Percentiles rank a stretch among this genome's conserved stretches.
phyloP scores from a whole-genome alignment of 2,888 invertebrate genomes.

The Malthinus flaveolus region DNA sequence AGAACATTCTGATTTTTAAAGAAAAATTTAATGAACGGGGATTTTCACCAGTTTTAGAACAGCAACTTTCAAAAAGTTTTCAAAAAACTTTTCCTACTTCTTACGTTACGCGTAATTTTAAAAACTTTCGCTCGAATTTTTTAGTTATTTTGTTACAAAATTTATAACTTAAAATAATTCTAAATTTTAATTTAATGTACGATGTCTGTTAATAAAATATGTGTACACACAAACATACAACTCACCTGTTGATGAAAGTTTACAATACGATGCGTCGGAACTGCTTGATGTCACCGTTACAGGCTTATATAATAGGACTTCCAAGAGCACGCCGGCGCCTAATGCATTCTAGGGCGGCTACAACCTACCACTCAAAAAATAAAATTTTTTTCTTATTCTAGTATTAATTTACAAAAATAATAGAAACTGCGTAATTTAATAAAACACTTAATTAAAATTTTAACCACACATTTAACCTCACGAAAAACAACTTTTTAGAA shows the following conservation, averaged over 20 bases:
- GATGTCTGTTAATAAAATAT: conserved; percentile 1
- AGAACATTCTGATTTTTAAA: no score
- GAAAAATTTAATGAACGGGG: no score
- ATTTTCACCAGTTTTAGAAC: no score
- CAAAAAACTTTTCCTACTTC: no score
- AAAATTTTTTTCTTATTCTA: conserved; percentile 10
- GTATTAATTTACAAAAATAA: conserved; percentile 1
- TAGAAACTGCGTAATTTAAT: not conserved
- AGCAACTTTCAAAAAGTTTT: no score
- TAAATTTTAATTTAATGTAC: not conserved
- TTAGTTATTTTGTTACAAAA: no score
- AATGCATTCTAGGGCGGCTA: conserved; percentile 26
- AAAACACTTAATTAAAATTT: not conserved
- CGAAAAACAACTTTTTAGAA: not conserved
- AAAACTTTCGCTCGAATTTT: no score
- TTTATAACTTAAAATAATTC: no score
- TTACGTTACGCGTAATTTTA: no score
- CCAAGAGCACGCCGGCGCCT: conserved; percentile 34
- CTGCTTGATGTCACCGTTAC: conserved; percentile 33
- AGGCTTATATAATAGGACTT: conserved; percentile 34
- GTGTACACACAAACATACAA: conserved; percentile 10
- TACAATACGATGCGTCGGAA: conserved; percentile 32
- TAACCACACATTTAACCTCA: not conserved
- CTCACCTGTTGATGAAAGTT: conserved; percentile 34
- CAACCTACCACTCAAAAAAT: conserved; percentile 17